Evolutionary conservation across 2,888 invertebrate species (phyloP).

Genomic region (Drosophila kuntzei): DNA sequence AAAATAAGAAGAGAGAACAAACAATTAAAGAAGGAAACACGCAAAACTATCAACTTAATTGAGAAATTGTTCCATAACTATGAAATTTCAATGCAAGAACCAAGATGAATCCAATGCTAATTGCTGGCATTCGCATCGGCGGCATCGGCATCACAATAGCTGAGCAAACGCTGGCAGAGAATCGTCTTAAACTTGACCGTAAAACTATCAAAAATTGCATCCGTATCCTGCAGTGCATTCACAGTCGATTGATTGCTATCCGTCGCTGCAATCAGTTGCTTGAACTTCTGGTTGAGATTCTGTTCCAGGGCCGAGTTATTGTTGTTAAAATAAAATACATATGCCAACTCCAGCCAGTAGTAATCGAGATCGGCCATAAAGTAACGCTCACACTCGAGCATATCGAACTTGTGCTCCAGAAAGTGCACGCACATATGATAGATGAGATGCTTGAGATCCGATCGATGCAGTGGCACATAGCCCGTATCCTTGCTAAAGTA

Average conservation of each 20-base stretch:
- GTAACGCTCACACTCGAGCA: slow-evolving; percentile 84
- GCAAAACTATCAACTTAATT: slow-evolving; percentile 28
- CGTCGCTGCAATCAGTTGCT: slow-evolving; percentile 76
- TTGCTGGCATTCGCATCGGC: slow-evolving; percentile 51
- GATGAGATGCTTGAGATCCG: slow-evolving; percentile 85
- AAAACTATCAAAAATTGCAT: slow-evolving; percentile 84
- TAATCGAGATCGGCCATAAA: slow-evolving; percentile 85
- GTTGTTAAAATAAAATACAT: slow-evolving; percentile 85
- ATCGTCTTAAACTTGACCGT: slow-evolving; percentile 85
- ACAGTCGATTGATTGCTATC: slow-evolving; percentile 62
- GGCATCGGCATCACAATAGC: slow-evolving; percentile 74
- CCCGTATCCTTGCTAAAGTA: slow-evolving; percentile 86
- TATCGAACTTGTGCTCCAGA: slow-evolving; percentile 81
- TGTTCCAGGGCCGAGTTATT: slow-evolving; percentile 84
- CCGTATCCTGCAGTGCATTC: slow-evolving; percentile 81
- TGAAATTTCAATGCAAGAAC: slow-evolving; percentile 49
- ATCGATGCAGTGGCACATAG: slow-evolving; percentile 84
- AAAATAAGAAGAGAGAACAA: slow-evolving; percentile 13
- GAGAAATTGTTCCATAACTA: slow-evolving; percentile 32
- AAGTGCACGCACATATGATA: slow-evolving; percentile 85
- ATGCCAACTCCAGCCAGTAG: slow-evolving; percentile 84
- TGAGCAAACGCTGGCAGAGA: slow-evolving; percentile 84
- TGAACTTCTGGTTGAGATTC: slow-evolving; percentile 84
- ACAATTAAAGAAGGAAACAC: slow-evolving; percentile 30
- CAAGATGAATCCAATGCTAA: slow-evolving; percentile 62